Evolutionary conservation across 2,113 vertebrate species (phyloP), one percentile per base, ranked within the genome.

Genomic region (Lepisosteus osseus): DNA sequence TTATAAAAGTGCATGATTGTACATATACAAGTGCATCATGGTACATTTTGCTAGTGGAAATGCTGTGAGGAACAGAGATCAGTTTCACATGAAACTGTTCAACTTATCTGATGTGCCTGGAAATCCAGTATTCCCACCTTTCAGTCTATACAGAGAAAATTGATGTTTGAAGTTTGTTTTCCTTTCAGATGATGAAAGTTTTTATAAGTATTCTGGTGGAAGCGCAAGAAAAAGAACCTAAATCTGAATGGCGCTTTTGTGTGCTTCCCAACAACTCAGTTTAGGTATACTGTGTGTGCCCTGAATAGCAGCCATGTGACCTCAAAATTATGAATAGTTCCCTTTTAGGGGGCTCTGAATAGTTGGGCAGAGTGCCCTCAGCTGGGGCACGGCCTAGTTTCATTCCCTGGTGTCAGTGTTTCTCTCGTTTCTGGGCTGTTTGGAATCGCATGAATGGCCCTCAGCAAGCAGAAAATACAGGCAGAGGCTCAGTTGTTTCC

Each of bases 161-260:
- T 29, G 29, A 29, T 29, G 29, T 29, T 29, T 2, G 2, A 29
- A 29, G 29, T 29, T 29, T 29, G 29, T 29, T 29, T 29, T 29
- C 29, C 29, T 29, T 29, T 29, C 29, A 29, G 29, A 29, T 29
- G 29, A 29, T 29, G 29, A 29, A 29, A 29, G 29, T 51, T 51
- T 51, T 51, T 9, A 6, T 51, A 51, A 9, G 47, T 51, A 6
- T 51, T 51, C 47, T 51, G 47, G 47, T 51, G 47, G 47, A 51
- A 5, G 47, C 9, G 47, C 47, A 61, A 61, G 17, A 61, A 29
- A 29, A 29, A 61, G 17, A 61, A 61, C 7, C 14, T 11, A 11
- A 14, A 1, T 54, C 51, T 81, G 76, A 84, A 77, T 79, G 74
- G 65, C 57, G 68, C 6, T 17, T 70, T 82, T 83, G 78, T 83